A percentile compares a stretch with the other conserved stretches of the same genome.
These are phyloP conservation scores for Neotoma lepida DNA, from an alignment of 2,113 vertebrate genomes.

Conservation along the genomic window DNA sequence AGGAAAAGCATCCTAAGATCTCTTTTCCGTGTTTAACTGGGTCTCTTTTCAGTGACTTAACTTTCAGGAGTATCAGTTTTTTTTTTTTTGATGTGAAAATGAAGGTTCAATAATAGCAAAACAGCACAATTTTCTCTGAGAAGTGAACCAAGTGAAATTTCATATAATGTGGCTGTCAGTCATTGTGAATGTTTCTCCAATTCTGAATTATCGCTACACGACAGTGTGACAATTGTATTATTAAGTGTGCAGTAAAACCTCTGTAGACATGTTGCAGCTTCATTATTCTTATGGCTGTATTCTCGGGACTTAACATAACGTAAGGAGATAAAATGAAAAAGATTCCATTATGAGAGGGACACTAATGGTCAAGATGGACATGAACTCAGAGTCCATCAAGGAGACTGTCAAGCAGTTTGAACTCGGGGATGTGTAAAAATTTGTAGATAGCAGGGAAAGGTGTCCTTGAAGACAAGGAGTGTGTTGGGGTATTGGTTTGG, in stretches of 20 bases:
- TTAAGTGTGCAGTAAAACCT: background rate
- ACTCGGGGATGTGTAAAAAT: background rate
- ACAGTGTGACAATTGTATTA: background rate
- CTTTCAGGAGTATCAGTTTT: background rate
- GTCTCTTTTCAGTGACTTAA: background rate
- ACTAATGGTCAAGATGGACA: background rate
- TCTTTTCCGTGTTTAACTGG: background rate
- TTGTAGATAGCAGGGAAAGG: background rate
- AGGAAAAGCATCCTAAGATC: background rate
- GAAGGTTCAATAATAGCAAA: background rate
- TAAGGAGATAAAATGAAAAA: background rate
- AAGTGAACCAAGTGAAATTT: background rate
- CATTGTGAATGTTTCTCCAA: background rate
- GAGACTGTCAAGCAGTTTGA: background rate
- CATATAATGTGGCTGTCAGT: background rate
- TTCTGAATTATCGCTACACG: background rate
- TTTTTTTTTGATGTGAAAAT: background rate
- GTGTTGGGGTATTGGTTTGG: background rate
- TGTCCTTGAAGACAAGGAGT: background rate
- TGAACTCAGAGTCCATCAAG: background rate
- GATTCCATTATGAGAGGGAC: background rate
- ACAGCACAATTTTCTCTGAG: background rate
- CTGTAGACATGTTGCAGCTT: background rate
- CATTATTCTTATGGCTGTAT: background rate
- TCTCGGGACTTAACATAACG: background rate